A percentile compares a stretch with the other conserved stretches of the same genome.
Conservation (phyloP, 64 coral and sea anemone species). For the Orbicella faveolata region DNA sequence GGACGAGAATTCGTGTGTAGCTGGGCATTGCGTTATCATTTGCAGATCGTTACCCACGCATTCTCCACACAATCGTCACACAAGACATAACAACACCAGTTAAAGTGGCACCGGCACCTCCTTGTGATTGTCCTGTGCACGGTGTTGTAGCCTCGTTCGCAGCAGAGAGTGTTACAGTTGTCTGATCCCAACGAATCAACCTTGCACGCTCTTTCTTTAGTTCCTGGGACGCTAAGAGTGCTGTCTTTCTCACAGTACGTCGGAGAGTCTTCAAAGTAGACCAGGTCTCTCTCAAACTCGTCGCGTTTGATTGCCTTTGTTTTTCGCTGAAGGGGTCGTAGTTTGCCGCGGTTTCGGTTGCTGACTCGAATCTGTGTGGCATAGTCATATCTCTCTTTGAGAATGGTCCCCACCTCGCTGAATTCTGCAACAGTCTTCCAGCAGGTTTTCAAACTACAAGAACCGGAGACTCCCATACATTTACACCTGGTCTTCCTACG, state of each 20-base stretch:
- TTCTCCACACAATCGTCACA: constrained; percentile 67
- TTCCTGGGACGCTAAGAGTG: constrained; percentile 52
- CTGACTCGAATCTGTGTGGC: constrained; percentile 66
- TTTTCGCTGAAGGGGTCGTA: constrained; percentile 58
- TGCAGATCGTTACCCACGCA: constrained; percentile 42
- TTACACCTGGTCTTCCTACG: constrained; percentile 88
- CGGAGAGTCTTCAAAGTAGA: constrained; percentile 85
- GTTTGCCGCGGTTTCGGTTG: constrained; percentile 63
- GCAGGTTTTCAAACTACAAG: constrained; percentile 85
- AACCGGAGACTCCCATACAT: constrained; percentile 81
- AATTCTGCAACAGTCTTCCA: constrained; percentile 89
- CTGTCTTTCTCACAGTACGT: constrained; percentile 58
- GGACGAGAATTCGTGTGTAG: background rate
- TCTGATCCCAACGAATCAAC: constrained; percentile 69
- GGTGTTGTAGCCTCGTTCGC: constrained; percentile 48
- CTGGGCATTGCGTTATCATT: background rate
- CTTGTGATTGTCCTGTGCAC: constrained; percentile 30
- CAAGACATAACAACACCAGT: constrained; percentile 94
- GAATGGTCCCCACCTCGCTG: constrained; percentile 55
- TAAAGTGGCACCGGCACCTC: constrained; percentile 82
- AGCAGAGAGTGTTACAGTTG: constrained; percentile 73
- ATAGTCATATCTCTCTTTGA: constrained; percentile 82
- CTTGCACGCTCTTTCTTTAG: constrained; percentile 59
- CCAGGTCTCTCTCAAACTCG: constrained; percentile 62
- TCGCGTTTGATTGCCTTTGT: constrained; percentile 31